Conservation (phyloP, 2,113 vertebrate genomes). For the Indicator maculatus region DNA sequence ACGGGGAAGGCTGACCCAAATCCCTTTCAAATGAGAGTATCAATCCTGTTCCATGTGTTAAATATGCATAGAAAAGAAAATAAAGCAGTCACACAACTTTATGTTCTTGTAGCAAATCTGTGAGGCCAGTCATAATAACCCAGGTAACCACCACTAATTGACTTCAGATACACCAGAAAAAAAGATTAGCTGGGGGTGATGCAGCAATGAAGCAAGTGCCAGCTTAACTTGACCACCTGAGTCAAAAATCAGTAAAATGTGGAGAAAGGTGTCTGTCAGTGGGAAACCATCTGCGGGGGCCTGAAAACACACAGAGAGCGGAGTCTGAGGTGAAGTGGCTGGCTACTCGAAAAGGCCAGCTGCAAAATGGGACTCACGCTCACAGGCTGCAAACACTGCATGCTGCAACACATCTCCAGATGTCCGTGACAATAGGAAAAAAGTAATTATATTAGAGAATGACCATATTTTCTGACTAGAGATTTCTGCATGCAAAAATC, state of each 20-base stretch:
- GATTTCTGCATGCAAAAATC: neutral
- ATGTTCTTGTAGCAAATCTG: neutral
- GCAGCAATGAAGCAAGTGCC: neutral
- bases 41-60: neutral
- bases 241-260: neutral
- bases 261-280: neutral
- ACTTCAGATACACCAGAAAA: neutral
- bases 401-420: neutral
- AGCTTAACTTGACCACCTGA: neutral
- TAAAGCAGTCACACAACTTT: neutral
- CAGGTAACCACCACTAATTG: neutral
- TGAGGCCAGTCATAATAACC: neutral
- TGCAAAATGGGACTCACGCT: neutral
- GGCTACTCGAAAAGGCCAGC: neutral
- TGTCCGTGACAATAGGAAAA: neutral
- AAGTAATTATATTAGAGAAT: neutral
- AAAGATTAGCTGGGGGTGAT: neutral
- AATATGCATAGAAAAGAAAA: neutral
- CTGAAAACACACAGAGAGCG: neutral
- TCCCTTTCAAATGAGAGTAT: neutral
- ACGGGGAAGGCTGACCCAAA: neutral
- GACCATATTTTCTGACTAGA: neutral
- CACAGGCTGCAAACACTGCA: neutral
- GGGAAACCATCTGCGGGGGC: neutral
- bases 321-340: neutral